These are phyloP conservation scores for Clunio marinus DNA, from an alignment of 2,888 invertebrate species.

Conservation along the genomic window DNA sequence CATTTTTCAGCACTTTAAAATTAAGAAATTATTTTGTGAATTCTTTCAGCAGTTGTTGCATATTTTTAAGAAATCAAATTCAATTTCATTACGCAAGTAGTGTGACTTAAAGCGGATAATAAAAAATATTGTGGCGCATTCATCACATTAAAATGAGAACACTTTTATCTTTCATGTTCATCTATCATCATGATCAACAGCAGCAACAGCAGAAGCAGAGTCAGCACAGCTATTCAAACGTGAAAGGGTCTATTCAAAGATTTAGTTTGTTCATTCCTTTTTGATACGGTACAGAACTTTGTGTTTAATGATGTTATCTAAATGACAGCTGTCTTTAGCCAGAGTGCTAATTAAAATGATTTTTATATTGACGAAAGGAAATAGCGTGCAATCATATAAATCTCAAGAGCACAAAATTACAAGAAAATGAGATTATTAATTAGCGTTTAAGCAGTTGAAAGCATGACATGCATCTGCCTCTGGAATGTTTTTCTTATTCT, in stretches of 20 bases:
- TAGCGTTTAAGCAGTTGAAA: not conserved
- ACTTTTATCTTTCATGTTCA: slow-evolving; percentile 14
- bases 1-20: slow-evolving; percentile 37
- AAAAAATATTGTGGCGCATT: not conserved
- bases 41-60: slow-evolving; percentile 4
- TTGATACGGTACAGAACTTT: not conserved
- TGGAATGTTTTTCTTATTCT: too few species aligned
- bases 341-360: slow-evolving; percentile 37
- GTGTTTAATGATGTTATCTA: slow-evolving; percentile 35
- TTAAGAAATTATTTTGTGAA: slow-evolving; percentile 32
- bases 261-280: slow-evolving; percentile 24
- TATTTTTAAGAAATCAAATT: too few species aligned
- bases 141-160: too few species aligned
- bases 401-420: not conserved
- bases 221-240: slow-evolving; percentile 16
- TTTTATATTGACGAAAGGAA: slow-evolving; percentile 20
- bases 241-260: slow-evolving; percentile 26
- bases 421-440: slow-evolving; percentile 6
- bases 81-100: too few species aligned
- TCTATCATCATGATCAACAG: slow-evolving; percentile 8
- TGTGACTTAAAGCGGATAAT: not conserved
- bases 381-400: not conserved
- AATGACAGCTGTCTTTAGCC: slow-evolving; percentile 36
- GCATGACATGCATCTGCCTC: not conserved
- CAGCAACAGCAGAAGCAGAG: not conserved